phyloP scores from a whole-genome alignment of 2,888 invertebrate species.

The Rhopalosiphum nymphaeae region DNA sequence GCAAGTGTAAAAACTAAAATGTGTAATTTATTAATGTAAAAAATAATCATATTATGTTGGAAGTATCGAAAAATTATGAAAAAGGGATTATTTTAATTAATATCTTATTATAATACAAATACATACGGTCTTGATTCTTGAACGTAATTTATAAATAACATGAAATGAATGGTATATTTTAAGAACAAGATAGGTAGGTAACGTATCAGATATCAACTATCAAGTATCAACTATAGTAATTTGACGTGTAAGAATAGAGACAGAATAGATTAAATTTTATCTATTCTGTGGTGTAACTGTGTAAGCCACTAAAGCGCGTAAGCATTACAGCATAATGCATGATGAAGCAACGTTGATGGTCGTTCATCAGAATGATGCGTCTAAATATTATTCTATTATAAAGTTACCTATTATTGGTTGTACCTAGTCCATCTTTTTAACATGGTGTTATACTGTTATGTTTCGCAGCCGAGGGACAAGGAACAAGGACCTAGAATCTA shows the following conservation, averaged over 20 bases:
- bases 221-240: neutral
- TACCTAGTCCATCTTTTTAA: neutral
- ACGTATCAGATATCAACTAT: no score
- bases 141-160: neutral
- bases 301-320: no score
- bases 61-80: neutral
- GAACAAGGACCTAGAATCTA: neutral
- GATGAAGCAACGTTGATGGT: no score
- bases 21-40: neutral
- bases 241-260: neutral
- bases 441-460: neutral
- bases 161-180: neutral
- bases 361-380: neutral
- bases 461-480: neutral
- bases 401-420: neutral
- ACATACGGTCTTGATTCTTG: neutral
- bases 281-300: no score
- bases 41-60: no score
- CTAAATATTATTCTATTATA: neutral
- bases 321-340: no score
- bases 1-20: neutral
- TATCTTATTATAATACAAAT: neutral
- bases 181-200: neutral
- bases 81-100: neutral
- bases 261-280: neutral